These are phyloP conservation scores for Catagonus wagneri DNA, from an alignment of 2,113 vertebrate genomes.

Conservation along the genomic window DNA sequence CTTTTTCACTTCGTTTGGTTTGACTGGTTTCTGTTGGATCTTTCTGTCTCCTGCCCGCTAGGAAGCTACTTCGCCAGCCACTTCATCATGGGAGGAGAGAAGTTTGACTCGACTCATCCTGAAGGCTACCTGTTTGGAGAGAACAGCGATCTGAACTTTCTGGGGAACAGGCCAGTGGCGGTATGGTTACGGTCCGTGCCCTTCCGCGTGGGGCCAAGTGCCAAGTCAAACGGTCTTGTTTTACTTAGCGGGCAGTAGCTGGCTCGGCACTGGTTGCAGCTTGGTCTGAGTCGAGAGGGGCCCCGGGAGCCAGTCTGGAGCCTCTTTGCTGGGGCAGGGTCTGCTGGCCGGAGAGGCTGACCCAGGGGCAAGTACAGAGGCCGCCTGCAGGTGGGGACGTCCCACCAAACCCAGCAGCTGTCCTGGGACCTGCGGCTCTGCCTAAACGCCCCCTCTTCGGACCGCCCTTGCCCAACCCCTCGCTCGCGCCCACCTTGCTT, in stretches of 20 bases:
- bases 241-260: not conserved
- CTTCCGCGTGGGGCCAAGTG: fast-evolving
- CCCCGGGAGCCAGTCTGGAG: not conserved
- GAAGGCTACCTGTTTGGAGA: slow-evolving; percentile 99
- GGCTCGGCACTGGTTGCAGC: not conserved
- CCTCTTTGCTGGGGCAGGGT: not conserved
- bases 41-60: slow-evolving; percentile 79
- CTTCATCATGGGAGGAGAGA: slow-evolving; percentile 99
- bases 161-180: slow-evolving; percentile 96
- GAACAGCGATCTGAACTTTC: slow-evolving; percentile 99
- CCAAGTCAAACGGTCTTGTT: not conserved
- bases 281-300: not conserved
- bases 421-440: not conserved
- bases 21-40: not conserved
- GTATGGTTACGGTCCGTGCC: slow-evolving; percentile 82
- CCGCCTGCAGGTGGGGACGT: not conserved
- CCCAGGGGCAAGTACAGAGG: not conserved
- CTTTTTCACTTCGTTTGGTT: not conserved
- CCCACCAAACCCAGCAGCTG: not conserved
- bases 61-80: slow-evolving; percentile 99
- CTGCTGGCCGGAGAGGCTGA: not conserved
- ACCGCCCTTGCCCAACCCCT: not conserved
- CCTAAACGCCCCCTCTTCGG: not conserved
- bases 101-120: slow-evolving; percentile 97
- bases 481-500: not conserved